phyloP scores from a whole-genome alignment of 1,140 invertebrate species.

The Ips nitidus region DNA sequence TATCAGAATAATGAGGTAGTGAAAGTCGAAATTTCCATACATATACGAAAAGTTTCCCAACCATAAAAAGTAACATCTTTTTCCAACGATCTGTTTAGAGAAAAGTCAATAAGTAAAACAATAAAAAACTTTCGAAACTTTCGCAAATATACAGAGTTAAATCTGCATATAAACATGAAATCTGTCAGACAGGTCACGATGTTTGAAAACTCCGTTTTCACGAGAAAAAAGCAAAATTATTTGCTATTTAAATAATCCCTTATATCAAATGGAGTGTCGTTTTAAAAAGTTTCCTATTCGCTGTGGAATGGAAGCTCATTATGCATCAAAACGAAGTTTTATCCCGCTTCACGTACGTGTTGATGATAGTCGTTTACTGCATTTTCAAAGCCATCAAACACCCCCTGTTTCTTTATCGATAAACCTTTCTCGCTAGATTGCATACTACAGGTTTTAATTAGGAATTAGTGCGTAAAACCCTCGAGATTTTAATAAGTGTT shows the following conservation, averaged over 20 bases:
- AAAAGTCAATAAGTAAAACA: conserved; percentile 9
- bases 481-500: conserved; percentile 24
- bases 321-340: conserved; percentile 18
- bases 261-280: conserved; percentile 4
- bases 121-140: conserved; percentile 3
- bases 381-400: conserved; percentile 11
- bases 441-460: conserved; percentile 11
- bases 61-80: conserved; percentile 5
- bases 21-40: not conserved
- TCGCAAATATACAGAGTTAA: not conserved
- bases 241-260: conserved; percentile 9
- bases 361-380: conserved; percentile 8
- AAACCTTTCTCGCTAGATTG: not conserved
- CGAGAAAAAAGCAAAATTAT: conserved; percentile 5
- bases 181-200: not conserved
- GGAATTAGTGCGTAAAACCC: conserved; percentile 26
- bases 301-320: conserved; percentile 12
- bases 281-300: conserved; percentile 9
- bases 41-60: not conserved
- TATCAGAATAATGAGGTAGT: no score
- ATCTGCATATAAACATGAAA: conserved; percentile 3
- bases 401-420: no score
- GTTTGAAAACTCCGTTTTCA: not conserved
- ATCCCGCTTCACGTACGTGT: conserved; percentile 14
- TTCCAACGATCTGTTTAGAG: conserved; percentile 5